A percentile compares a stretch with the other conserved stretches of the same genome.
Conservation (phyloP, 2,113 vertebrate species). For the Clarias magur region DNA sequence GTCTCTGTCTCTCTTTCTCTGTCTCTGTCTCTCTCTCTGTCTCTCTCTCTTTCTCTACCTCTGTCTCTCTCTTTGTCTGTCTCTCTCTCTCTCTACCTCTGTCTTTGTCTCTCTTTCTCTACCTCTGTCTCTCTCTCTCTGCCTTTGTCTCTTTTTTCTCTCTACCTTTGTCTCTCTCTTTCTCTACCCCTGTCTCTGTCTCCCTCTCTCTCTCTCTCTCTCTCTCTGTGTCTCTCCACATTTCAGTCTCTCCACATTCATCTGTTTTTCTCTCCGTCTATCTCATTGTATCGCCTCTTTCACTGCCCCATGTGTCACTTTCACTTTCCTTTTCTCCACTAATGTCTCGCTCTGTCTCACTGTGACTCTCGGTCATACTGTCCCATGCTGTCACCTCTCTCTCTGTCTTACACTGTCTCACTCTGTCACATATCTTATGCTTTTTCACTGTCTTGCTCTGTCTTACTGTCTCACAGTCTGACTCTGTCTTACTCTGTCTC, state of each 20-base stretch:
- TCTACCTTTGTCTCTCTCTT: slow-evolving; percentile 34
- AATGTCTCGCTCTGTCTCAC: neutral
- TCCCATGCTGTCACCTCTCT: neutral
- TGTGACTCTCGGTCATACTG: neutral
- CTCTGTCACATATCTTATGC: neutral
- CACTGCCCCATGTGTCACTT: neutral
- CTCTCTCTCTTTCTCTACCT: too few relatives aligned
- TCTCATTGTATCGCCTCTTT: slow-evolving; percentile 13
- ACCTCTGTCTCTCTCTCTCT: too few relatives aligned
- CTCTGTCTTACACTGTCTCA: too few relatives aligned
- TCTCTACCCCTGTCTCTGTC: neutral
- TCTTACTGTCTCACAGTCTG: too few relatives aligned
- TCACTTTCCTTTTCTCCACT: neutral
- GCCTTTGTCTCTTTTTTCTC: too few relatives aligned
- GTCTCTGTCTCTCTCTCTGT: too few relatives aligned
- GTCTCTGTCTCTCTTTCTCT: too few relatives aligned
- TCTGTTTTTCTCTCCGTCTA: slow-evolving; percentile 52
- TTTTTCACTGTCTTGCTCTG: neutral
- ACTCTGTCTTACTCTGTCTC: neutral
- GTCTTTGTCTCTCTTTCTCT: too few relatives aligned
- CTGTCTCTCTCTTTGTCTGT: too few relatives aligned
- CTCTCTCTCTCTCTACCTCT: too few relatives aligned
- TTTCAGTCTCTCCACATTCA: neutral
- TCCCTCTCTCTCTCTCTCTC: neutral
- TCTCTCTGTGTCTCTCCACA: neutral